phyloP scores from a whole-genome alignment of 2,888 invertebrate genomes.

The Drosophila birchii region DNA sequence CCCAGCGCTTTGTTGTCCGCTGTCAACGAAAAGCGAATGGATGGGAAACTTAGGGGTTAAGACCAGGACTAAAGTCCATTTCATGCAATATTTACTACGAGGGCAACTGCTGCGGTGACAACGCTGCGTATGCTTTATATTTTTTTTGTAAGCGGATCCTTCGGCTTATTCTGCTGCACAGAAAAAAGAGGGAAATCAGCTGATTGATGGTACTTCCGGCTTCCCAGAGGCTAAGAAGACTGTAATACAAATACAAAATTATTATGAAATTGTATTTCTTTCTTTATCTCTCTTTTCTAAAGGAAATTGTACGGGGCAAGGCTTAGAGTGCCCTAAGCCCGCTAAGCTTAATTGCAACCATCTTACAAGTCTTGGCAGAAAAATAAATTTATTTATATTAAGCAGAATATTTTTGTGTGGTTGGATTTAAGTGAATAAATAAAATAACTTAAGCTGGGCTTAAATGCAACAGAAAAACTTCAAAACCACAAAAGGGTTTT shows the following conservation, averaged over 20 bases:
- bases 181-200: constrained; percentile 4
- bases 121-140: constrained; percentile 53
- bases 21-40: constrained; percentile 34
- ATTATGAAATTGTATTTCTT: constrained; percentile 2
- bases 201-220: constrained; percentile 40
- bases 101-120: constrained; percentile 13
- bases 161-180: constrained; percentile 2
- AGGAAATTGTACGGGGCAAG: neutral
- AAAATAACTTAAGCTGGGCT: too few species aligned
- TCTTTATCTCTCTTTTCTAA: too few species aligned
- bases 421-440: neutral
- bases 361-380: neutral
- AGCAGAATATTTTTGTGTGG: too few species aligned
- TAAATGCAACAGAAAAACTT: neutral
- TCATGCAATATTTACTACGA: constrained; percentile 33
- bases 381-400: too few species aligned
- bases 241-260: constrained; percentile 17
- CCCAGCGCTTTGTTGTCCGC: constrained; percentile 36
- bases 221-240: constrained; percentile 16
- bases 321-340: neutral
- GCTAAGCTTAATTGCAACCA: constrained; percentile 8
- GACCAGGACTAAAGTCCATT: constrained; percentile 16
- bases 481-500: neutral
- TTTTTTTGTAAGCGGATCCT: constrained; percentile 14
- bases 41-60: constrained; percentile 12